Evolutionary conservation across 2,113 vertebrate species (phyloP).

Genomic region (Castor canadensis): DNA sequence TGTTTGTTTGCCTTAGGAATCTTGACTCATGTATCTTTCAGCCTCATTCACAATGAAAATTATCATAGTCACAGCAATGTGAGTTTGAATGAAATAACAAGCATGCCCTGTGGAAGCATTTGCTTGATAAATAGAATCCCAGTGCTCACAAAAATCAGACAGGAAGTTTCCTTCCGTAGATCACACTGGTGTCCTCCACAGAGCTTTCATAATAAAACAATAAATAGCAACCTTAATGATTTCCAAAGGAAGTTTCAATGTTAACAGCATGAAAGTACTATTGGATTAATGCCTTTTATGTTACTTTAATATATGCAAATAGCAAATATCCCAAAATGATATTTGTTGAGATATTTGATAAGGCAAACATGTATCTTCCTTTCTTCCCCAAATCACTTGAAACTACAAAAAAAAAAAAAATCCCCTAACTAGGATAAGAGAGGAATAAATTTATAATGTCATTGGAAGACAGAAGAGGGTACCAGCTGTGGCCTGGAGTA

Average conservation of each 20-base stretch:
- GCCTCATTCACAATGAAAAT: conserved; percentile 35
- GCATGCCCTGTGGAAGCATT: not conserved
- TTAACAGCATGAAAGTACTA: not conserved
- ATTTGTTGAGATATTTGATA: not conserved
- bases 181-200: not conserved
- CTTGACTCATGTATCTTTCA: not conserved
- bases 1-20: not conserved
- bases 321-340: not conserved
- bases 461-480: not conserved
- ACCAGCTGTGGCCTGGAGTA: not conserved
- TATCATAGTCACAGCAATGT: not conserved
- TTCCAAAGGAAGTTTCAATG: not conserved
- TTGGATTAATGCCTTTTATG: not conserved
- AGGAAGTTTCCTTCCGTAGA: not conserved
- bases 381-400: not conserved
- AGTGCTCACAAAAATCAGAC: not conserved
- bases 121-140: not conserved
- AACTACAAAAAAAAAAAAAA: not conserved
- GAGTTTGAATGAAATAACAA: not conserved
- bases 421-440: not conserved
- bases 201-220: conserved; percentile 10
- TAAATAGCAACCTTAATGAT: not conserved
- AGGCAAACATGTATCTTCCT: not conserved
- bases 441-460: not conserved
- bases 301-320: not conserved